Percentiles rank a stretch among this genome's conserved stretches.
These are phyloP conservation scores for Acronicta alni DNA, from an alignment of 2,888 invertebrate species.

Conservation along the genomic window DNA sequence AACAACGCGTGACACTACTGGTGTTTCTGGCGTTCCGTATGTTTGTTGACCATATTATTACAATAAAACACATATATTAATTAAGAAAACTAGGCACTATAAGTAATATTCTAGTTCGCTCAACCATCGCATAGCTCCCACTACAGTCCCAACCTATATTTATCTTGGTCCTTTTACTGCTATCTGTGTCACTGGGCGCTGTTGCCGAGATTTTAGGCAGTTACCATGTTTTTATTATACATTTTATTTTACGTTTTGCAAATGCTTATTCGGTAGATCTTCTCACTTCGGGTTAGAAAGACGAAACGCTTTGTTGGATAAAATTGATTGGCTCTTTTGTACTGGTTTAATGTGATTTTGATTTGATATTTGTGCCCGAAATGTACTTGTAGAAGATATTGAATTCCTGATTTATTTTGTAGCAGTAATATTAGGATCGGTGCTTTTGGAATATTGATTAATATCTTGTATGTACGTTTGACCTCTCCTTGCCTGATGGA, in stretches of 20 bases:
- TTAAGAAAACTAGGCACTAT: not conserved
- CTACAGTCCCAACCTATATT: slow-evolving; percentile 47
- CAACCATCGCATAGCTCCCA: slow-evolving; percentile 39
- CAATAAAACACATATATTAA: too few species aligned
- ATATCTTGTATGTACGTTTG: too few species aligned
- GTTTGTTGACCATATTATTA: too few species aligned
- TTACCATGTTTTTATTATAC: slow-evolving; percentile 54
- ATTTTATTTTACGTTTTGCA: slow-evolving; percentile 54
- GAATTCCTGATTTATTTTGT: slow-evolving; percentile 2
- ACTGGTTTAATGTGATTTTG: slow-evolving; percentile 20
- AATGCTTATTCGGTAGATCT: slow-evolving; percentile 46
- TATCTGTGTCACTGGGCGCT: slow-evolving; percentile 63
- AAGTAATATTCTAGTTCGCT: not conserved
- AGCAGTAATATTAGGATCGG: not conserved
- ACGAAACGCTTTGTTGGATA: slow-evolving; percentile 26
- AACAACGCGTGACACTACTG: too few species aligned
- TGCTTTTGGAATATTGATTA: too few species aligned
- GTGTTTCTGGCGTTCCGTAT: too few species aligned
- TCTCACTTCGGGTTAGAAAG: slow-evolving; percentile 32
- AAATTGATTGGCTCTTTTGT: slow-evolving; percentile 44
- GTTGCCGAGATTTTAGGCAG: slow-evolving; percentile 48
- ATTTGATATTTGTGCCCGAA: slow-evolving; percentile 28
- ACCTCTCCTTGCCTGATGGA: too few species aligned
- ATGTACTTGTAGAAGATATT: slow-evolving; percentile 1
- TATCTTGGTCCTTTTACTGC: slow-evolving; percentile 64